Conservation (phyloP, 2,113 vertebrate species). For the Microtus pennsylvanicus region DNA sequence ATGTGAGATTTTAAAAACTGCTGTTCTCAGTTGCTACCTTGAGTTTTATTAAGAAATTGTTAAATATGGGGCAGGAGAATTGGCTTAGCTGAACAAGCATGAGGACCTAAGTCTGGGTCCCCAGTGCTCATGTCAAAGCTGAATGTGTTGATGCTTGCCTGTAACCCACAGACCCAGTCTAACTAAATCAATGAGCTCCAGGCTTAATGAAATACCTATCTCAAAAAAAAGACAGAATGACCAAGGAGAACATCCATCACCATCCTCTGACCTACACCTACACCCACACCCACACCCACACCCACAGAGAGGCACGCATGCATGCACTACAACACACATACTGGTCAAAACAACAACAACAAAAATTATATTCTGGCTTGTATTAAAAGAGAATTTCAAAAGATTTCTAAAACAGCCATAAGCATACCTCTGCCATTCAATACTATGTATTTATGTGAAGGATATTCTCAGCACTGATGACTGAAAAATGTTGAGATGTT, state of each 20-base stretch:
- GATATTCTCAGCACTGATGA: not conserved
- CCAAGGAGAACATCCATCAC: not conserved
- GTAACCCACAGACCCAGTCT: not conserved
- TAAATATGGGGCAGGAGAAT: not conserved
- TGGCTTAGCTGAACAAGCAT: not conserved
- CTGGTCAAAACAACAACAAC: not conserved
- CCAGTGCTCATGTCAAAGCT: not conserved
- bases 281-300: not conserved
- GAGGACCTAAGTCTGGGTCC: not conserved
- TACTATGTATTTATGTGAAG: not conserved
- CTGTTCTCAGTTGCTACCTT: not conserved
- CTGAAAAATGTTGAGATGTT: not conserved
- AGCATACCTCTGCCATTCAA: not conserved
- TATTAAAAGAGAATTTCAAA: not conserved
- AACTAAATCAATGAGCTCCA: not conserved
- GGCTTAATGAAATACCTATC: not conserved
- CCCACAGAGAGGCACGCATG: not conserved
- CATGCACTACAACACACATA: not conserved
- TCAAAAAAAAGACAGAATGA: not conserved
- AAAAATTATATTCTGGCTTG: too few species aligned
- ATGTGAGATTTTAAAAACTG: not conserved
- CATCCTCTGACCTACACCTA: not conserved
- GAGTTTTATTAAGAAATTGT: not conserved
- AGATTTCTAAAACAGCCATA: not conserved
- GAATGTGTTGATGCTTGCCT: not conserved